A percentile compares a stretch with the other conserved stretches of the same genome.
phyloP scores from a whole-genome alignment of 1,140 invertebrate genomes.

The Drosophila willistoni region DNA sequence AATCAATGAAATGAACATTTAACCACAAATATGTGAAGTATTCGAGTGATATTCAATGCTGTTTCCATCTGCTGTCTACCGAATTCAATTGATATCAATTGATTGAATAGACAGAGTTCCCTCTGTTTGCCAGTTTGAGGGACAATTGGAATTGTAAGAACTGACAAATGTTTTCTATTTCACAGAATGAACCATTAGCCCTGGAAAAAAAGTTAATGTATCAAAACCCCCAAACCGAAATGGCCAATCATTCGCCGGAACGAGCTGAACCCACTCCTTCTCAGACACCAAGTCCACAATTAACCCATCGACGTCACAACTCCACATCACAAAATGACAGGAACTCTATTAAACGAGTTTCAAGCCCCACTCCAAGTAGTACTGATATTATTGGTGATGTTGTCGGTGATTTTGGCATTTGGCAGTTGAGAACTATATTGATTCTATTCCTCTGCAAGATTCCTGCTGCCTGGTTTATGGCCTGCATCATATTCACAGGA shows the following conservation, averaged over 20 bases:
- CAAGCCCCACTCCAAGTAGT: background rate
- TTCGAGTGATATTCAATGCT: slow-evolving; percentile 63
- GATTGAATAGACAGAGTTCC: background rate
- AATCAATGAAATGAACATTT: slow-evolving; percentile 43
- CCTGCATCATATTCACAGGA: slow-evolving; percentile 82
- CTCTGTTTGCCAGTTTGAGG: background rate
- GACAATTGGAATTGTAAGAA: slow-evolving; percentile 11
- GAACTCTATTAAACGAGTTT: background rate
- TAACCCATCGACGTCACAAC: slow-evolving; percentile 32
- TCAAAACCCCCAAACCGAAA: slow-evolving; percentile 23
- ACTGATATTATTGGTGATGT: slow-evolving; percentile 76
- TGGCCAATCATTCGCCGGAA: slow-evolving; percentile 53
- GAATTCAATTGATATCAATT: slow-evolving; percentile 74
- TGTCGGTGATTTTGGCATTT: slow-evolving; percentile 82
- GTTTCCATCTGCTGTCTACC: slow-evolving; percentile 32
- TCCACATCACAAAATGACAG: slow-evolving; percentile 28
- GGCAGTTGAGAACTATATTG: slow-evolving; percentile 82
- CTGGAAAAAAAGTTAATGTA: background rate
- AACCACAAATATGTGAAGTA: slow-evolving; percentile 62
- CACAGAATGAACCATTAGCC: slow-evolving; percentile 53
- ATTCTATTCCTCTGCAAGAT: slow-evolving; percentile 83
- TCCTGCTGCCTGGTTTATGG: slow-evolving; percentile 84
- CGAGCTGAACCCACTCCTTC: slow-evolving; percentile 24
- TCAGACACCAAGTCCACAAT: slow-evolving; percentile 40
- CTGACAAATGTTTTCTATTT: slow-evolving; percentile 22